Evolutionary conservation across 2,113 vertebrate genomes (phyloP).

Genomic region (Aramus guarauna): DNA sequence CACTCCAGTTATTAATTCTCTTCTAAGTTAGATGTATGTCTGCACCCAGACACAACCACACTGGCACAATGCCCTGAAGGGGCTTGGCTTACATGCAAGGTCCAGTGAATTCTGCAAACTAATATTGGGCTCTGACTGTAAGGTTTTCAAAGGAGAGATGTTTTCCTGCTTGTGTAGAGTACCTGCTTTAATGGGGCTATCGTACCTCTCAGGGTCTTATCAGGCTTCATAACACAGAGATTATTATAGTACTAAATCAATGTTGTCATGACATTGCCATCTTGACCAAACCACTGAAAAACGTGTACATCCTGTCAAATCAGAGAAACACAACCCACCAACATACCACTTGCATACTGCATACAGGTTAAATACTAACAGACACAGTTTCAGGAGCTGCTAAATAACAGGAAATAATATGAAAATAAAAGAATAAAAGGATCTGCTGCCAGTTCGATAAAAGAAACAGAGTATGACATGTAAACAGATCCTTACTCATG

Average conservation of each 20-base stretch:
- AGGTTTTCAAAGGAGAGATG: background rate
- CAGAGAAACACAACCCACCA: background rate
- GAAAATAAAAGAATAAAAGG: background rate
- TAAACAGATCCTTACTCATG: background rate
- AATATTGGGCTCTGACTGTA: background rate
- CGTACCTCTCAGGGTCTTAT: background rate
- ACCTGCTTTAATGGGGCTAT: background rate
- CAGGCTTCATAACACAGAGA: background rate
- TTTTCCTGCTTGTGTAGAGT: background rate
- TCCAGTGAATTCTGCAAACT: background rate
- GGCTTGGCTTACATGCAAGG: background rate
- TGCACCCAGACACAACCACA: background rate
- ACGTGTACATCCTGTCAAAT: background rate
- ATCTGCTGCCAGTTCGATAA: background rate
- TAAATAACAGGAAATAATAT: background rate
- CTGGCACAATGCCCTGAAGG: accelerated
- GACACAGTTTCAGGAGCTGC: background rate
- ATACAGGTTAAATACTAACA: background rate
- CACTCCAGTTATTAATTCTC: background rate
- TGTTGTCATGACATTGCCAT: background rate
- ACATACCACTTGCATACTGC: background rate
- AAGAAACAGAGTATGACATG: background rate
- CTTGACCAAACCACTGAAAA: background rate
- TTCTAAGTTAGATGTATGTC: background rate
- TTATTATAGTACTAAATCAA: background rate